These are phyloP conservation scores for Megalurothrips usitatus DNA, from an alignment of 2,888 invertebrate species.

Conservation along the genomic window DNA sequence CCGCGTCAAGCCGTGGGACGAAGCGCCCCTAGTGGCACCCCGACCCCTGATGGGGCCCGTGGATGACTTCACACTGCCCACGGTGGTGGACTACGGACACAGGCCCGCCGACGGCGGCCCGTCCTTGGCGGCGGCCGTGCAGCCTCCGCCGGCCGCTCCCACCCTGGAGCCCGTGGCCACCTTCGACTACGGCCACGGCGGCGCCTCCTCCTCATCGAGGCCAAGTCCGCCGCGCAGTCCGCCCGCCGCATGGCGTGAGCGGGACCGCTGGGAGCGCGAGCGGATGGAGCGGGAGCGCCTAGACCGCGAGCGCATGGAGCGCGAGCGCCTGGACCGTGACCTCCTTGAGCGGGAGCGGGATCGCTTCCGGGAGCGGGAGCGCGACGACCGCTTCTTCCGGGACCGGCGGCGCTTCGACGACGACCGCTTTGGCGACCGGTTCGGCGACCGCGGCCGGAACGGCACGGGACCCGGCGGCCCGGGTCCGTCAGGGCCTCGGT, in stretches of 20 bases:
- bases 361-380: conserved; percentile 36
- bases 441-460: background rate
- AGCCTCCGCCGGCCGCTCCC: conserved; percentile 29
- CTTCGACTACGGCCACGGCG: conserved; percentile 39
- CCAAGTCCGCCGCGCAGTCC: conserved; percentile 33
- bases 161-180: conserved; percentile 38
- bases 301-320: conserved; percentile 43
- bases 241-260: conserved; percentile 8
- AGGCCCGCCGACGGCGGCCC: conserved; percentile 46
- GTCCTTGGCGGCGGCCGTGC: conserved; percentile 35
- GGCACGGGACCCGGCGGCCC: background rate
- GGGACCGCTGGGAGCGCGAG: conserved; percentile 40
- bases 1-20: background rate
- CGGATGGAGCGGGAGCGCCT: conserved; percentile 37
- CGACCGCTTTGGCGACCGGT: background rate
- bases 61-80: conserved; percentile 19
- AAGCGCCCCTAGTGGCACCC: background rate
- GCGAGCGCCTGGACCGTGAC: conserved; percentile 35
- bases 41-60: background rate
- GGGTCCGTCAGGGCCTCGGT: background rate
- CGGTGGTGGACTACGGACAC: conserved; percentile 62
- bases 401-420: conserved; percentile 5
- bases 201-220: conserved; percentile 23
- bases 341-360: conserved; percentile 40
- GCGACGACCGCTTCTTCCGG: background rate